Percentiles rank a stretch among this genome's conserved stretches.
These are phyloP conservation scores for Microplitis mediator DNA, from an alignment of 1,140 invertebrate species.

Conservation along the genomic window DNA sequence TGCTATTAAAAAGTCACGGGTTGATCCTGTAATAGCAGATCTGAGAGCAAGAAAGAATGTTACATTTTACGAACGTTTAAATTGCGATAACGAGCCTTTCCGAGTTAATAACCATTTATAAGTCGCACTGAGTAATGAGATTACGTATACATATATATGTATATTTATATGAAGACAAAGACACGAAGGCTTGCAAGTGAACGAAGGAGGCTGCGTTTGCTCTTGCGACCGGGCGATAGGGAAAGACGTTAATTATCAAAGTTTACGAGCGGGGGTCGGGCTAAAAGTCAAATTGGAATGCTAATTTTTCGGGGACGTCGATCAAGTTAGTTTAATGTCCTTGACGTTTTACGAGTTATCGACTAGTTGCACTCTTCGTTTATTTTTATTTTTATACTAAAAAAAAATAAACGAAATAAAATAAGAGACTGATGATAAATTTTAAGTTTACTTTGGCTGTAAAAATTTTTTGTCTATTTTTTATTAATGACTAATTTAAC, in stretches of 20 bases:
- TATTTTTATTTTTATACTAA: too few species aligned
- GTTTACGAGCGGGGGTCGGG: slow-evolving; percentile 44
- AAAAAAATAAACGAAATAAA: too few species aligned
- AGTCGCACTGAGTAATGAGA: neutral
- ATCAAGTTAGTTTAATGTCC: slow-evolving; percentile 33
- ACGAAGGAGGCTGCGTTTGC: slow-evolving; percentile 1
- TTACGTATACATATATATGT: neutral
- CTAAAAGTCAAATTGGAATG: slow-evolving; percentile 48
- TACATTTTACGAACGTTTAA: neutral
- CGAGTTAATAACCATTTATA: slow-evolving; percentile 1
- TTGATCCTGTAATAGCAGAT: slow-evolving; percentile 1
- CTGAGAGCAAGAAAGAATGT: neutral
- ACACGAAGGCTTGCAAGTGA: neutral
- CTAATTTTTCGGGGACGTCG: slow-evolving; percentile 46
- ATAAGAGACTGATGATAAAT: too few species aligned
- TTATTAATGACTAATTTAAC: too few species aligned
- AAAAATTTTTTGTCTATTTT: too few species aligned
- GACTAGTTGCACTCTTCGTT: neutral
- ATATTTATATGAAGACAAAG: neutral
- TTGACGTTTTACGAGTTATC: slow-evolving; percentile 32
- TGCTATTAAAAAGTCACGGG: neutral
- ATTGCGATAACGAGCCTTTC: neutral
- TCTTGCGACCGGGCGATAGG: slow-evolving; percentile 13
- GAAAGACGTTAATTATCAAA: slow-evolving; percentile 49
- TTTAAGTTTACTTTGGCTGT: too few species aligned